Base-by-base conservation (phyloP, 2,113 vertebrate genomes). In the Megaceryle maxima region DNA sequence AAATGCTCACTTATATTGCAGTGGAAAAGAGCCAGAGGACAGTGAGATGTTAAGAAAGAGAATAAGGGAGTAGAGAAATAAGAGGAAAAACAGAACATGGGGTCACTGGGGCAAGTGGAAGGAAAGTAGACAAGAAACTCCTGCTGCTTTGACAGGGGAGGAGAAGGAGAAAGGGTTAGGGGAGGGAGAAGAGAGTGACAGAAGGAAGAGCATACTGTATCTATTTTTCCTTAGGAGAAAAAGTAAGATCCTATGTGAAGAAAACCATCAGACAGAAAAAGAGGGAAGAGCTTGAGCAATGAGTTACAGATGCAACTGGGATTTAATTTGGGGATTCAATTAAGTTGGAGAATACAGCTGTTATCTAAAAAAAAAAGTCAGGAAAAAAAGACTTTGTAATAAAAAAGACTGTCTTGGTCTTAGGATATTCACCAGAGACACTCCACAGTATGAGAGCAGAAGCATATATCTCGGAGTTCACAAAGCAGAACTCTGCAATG, bases 251-350 rank as follows among this genome's bases (percentile, higher is more conserved):
- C 24, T 83, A 28, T 14, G 17, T 70, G 55, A 90, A 83, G 44
- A 80, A 90, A 94, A 92, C 29, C 73, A 88, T 74, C 53, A 89
- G 56, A 89, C 53, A 57, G 29, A 66, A 87, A 87, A 90, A 63
- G 31, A 87, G 33, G 48, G 26, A 72, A 76, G 21, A 92, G 44
- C 66, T 87, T 76, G 43, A 89, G 57, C 70, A 91, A 64, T 56
- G 44, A 95, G 69, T 91, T 94, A 82, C 35, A 74, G 37, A 85
- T 63, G 28, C 57, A 95, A 83, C 51, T 77, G 84, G 91, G 89
- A 96, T 91, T 97, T 89, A 83, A 95, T 94, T 69, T 79, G 48
- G 73, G 44, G 70, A 96, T 90, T 92, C 89, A 92, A 82, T 91
- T 92, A 95, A 94, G 21, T 26, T 83, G 57, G 13, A 94, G n/a